A percentile compares a stretch with the other conserved stretches of the same genome.
phyloP scores from a whole-genome alignment of 2,797 vertebrate genomes.

The Microhierax caerulescens region DNA sequence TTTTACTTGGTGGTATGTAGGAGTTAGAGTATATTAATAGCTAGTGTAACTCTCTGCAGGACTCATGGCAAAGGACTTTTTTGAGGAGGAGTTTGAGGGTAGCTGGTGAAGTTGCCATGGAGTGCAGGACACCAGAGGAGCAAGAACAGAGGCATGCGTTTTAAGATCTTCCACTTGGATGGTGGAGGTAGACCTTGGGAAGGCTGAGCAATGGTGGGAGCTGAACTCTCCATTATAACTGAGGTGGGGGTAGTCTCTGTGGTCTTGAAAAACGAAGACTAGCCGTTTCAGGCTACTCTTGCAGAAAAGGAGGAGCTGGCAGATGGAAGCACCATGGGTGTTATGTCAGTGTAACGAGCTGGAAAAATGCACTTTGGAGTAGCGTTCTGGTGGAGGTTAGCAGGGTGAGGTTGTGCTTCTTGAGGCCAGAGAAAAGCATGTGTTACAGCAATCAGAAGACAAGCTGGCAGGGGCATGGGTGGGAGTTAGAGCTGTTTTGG shows the following conservation, averaged over 20 bases:
- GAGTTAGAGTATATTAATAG: neutral
- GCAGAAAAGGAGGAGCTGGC: neutral
- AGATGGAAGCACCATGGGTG: neutral
- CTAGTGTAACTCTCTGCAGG: neutral
- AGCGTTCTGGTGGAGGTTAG: neutral
- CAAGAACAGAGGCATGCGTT: neutral
- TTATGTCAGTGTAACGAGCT: neutral
- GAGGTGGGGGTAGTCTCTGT: neutral
- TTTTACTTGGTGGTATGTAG: fast-evolving
- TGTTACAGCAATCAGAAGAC: neutral
- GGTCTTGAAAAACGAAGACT: neutral
- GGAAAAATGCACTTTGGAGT: neutral
- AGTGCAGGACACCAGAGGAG: neutral
- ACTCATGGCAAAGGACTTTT: neutral
- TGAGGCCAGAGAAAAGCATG: neutral
- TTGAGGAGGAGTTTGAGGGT: neutral
- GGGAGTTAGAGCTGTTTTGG: neutral
- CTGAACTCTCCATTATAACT: neutral
- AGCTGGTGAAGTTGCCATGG: neutral
- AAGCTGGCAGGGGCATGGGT: neutral
- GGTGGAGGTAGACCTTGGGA: neutral
- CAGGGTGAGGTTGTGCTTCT: neutral
- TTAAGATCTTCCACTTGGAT: neutral
- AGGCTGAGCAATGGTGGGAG: neutral
- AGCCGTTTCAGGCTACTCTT: neutral